Percentiles rank a stretch among this genome's conserved stretches.
Conservation (phyloP, 2,797 vertebrate species). For the Helicolenus hilgendorfi region DNA sequence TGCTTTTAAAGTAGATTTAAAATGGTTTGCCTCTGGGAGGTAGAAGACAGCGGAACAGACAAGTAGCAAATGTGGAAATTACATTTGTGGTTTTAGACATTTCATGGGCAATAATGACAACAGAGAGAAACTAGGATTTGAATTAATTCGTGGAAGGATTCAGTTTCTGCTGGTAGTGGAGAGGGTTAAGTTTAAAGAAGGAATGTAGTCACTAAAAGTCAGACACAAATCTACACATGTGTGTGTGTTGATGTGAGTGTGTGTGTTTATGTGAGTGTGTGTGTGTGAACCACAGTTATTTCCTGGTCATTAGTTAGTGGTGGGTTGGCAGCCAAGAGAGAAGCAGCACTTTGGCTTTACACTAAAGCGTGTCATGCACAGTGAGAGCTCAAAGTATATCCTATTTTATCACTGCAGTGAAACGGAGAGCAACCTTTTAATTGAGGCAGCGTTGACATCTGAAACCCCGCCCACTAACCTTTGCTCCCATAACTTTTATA, state of each 20-base stretch:
- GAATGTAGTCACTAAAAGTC: slow-evolving; percentile 52
- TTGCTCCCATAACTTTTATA: slow-evolving; percentile 10
- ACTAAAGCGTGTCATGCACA: slow-evolving; percentile 45
- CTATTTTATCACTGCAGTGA: slow-evolving; percentile 46
- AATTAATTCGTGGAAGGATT: slow-evolving; percentile 32
- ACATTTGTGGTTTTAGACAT: slow-evolving; percentile 21
- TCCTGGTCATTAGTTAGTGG: slow-evolving; percentile 85
- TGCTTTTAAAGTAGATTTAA: neutral
- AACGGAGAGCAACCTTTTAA: slow-evolving; percentile 46
- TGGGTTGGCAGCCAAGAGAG: slow-evolving; percentile 57
- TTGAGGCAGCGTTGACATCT: neutral
- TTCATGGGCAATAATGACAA: slow-evolving; percentile 25
- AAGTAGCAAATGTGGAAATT: neutral
- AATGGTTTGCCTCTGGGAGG: neutral
- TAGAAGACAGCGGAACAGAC: neutral
- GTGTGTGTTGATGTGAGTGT: slow-evolving; percentile 25
- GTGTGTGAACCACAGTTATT: slow-evolving; percentile 86
- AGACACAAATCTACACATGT: slow-evolving; percentile 31
- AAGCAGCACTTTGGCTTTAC: slow-evolving; percentile 57
- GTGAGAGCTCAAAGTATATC: slow-evolving; percentile 53
- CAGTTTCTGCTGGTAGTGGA: slow-evolving; percentile 8
- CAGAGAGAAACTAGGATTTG: slow-evolving; percentile 13
- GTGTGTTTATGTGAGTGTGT: slow-evolving; percentile 33
- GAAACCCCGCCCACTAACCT: slow-evolving; percentile 13
- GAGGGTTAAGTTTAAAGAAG: slow-evolving; percentile 32